These are phyloP conservation scores for Drosophila acutilabella DNA, from an alignment of 2,888 invertebrate species.

Conservation along the genomic window DNA sequence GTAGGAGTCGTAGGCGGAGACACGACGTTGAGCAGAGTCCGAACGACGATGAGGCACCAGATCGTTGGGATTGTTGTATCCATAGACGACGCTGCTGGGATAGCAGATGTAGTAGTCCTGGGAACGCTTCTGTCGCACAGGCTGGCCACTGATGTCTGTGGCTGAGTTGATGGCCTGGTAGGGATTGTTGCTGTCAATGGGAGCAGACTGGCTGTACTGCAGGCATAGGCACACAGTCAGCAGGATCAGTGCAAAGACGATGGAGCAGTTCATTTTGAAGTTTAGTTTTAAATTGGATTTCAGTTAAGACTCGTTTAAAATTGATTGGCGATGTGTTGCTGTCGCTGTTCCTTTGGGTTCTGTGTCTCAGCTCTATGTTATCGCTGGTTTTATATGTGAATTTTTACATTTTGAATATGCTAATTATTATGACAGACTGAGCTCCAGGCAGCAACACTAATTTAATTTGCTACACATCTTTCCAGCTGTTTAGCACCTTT, in stretches of 20 bases:
- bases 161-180: conserved; percentile 37
- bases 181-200: conserved; percentile 29
- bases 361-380: conserved; percentile 32
- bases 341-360: conserved; percentile 58
- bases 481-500: conserved; percentile 52
- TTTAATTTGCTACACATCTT: conserved; percentile 52
- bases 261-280: conserved; percentile 50
- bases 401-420: conserved; percentile 27
- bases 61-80: conserved; percentile 29
- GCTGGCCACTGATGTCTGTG: conserved; percentile 57
- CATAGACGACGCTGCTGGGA: conserved; percentile 69
- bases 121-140: conserved; percentile 54
- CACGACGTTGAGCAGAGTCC: conserved; percentile 8
- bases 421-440: conserved; percentile 67
- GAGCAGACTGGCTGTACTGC: conserved; percentile 33
- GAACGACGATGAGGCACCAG: conserved; percentile 54
- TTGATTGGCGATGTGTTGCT: conserved; percentile 37
- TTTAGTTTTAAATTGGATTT: conserved; percentile 1
- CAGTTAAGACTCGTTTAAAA: not conserved
- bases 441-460: conserved; percentile 48
- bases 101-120: conserved; percentile 64
- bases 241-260: conserved; percentile 34
- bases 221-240: conserved; percentile 11
- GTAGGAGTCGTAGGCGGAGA: conserved; percentile 43
- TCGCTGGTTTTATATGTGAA: conserved; percentile 53